A percentile compares a stretch with the other conserved stretches of the same genome.
These are phyloP conservation scores for Menidia menidia DNA, from an alignment of 2,797 vertebrate genomes.

Conservation along the genomic window DNA sequence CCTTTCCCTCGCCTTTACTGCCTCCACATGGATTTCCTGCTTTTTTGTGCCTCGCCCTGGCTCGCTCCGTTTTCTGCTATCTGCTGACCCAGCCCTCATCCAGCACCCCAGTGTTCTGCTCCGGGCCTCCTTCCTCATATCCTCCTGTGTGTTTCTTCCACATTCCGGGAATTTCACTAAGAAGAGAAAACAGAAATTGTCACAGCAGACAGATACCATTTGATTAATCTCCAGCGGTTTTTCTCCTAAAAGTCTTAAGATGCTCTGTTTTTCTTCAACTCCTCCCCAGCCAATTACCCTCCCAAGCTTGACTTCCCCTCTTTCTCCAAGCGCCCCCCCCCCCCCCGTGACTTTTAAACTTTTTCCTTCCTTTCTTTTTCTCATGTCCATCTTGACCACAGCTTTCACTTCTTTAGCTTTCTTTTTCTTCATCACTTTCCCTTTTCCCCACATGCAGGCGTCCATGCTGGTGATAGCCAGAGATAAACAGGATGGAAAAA, in stretches of 20 bases:
- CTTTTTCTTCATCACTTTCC: neutral
- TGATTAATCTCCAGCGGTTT: slow-evolving; percentile 34
- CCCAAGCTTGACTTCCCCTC: slow-evolving; percentile 56
- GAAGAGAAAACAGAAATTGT: slow-evolving; percentile 47
- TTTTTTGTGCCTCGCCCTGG: slow-evolving; percentile 36
- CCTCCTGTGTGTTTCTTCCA: slow-evolving; percentile 23
- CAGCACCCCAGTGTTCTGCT: slow-evolving; percentile 16
- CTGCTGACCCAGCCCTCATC: slow-evolving; percentile 41
- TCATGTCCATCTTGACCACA: slow-evolving; percentile 27
- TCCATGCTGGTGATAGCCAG: slow-evolving; percentile 16
- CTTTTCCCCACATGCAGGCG: slow-evolving; percentile 7
- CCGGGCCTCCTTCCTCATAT: slow-evolving; percentile 22
- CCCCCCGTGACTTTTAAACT: slow-evolving; percentile 30
- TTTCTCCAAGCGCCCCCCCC: slow-evolving; percentile 32
- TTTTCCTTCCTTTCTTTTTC: slow-evolving; percentile 44
- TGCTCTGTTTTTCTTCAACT: slow-evolving; percentile 29
- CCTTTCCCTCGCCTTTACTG: slow-evolving; percentile 43
- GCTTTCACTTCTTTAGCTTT: slow-evolving; percentile 12
- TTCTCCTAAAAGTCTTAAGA: slow-evolving; percentile 46
- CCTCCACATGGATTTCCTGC: slow-evolving; percentile 52
- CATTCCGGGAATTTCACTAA: slow-evolving; percentile 52
- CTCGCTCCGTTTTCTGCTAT: slow-evolving; percentile 27
- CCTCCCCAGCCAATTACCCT: slow-evolving; percentile 14
- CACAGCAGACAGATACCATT: slow-evolving; percentile 53
- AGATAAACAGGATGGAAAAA: slow-evolving; percentile 41